Evolutionary conservation across 2,113 vertebrate species (phyloP).

Genomic region (Corythoichthys intestinalis): DNA sequence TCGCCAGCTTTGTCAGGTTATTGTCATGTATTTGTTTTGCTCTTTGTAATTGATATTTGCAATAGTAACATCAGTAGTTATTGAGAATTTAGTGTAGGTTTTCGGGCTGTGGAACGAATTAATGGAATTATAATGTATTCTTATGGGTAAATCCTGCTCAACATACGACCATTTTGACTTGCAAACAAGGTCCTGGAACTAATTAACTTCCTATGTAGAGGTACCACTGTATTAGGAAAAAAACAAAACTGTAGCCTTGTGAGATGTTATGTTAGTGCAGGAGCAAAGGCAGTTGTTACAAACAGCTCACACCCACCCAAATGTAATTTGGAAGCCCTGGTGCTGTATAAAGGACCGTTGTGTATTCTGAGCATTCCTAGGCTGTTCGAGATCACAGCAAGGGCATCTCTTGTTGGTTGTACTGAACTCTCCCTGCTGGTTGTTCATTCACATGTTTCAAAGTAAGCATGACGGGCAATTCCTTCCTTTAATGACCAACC

Average conservation of each 20-base stretch:
- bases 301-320: constrained; percentile 13
- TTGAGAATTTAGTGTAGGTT: too few species aligned
- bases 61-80: too few species aligned
- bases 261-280: constrained; percentile 10
- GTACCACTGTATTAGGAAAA: neutral
- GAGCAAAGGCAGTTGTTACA: constrained; percentile 18
- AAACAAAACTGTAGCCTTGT: neutral
- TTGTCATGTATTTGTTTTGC: too few species aligned
- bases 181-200: too few species aligned
- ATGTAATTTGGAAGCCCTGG: constrained; percentile 34
- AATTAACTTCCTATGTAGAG: too few species aligned
- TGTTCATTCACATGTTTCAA: neutral
- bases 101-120: too few species aligned
- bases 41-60: too few species aligned
- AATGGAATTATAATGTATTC: too few species aligned
- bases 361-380: constrained; percentile 43
- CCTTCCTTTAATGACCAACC: constrained; percentile 2
- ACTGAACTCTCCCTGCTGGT: constrained; percentile 34
- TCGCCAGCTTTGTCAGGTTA: too few species aligned
- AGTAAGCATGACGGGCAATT: constrained; percentile 3
- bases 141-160: too few species aligned
- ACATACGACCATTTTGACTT: too few species aligned
- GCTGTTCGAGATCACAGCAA: constrained; percentile 48
- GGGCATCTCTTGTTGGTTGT: constrained; percentile 34
- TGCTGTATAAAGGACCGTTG: constrained; percentile 58